Conservation (phyloP, 2,888 invertebrate species). For the Hydraecia micacea region DNA sequence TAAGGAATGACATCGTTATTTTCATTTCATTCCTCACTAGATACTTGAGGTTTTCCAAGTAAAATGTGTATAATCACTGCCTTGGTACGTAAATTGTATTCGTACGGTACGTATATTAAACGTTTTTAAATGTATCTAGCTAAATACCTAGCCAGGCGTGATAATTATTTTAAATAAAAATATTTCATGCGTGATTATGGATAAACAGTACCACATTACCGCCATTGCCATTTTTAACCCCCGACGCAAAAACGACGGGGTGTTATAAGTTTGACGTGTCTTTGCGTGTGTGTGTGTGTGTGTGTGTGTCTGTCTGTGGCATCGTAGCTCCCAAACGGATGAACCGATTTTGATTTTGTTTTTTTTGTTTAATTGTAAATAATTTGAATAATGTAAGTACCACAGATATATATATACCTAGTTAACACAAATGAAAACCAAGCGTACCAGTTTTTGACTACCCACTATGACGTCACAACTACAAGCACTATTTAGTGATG, state of each 20-base stretch:
- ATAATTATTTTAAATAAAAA: constrained; percentile 3
- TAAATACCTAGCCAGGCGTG: neutral
- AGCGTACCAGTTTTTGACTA: too few relatives aligned
- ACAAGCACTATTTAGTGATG: too few relatives aligned
- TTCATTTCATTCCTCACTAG: constrained; percentile 49
- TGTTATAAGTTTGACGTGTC: too few relatives aligned
- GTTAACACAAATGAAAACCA: too few relatives aligned
- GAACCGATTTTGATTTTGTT: too few relatives aligned
- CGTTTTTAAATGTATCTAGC: constrained; percentile 12
- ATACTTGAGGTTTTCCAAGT: constrained; percentile 39
- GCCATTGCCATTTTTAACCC: neutral
- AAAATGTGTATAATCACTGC: constrained; percentile 51
- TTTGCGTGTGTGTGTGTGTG: too few relatives aligned
- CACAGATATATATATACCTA: too few relatives aligned
- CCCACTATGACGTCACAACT: too few relatives aligned
- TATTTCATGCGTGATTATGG: neutral
- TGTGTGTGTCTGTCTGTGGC: too few relatives aligned
- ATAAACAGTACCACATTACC: neutral
- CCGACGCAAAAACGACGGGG: too few relatives aligned
- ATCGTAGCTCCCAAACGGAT: too few relatives aligned
- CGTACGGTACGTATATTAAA: neutral
- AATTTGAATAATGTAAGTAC: neutral
- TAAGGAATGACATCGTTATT: constrained; percentile 54
- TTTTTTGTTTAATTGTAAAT: too few relatives aligned
- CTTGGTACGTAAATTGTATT: constrained; percentile 21